Evolutionary conservation across 2,113 vertebrate genomes (phyloP).

Genomic region (Gymnogyps californianus): DNA sequence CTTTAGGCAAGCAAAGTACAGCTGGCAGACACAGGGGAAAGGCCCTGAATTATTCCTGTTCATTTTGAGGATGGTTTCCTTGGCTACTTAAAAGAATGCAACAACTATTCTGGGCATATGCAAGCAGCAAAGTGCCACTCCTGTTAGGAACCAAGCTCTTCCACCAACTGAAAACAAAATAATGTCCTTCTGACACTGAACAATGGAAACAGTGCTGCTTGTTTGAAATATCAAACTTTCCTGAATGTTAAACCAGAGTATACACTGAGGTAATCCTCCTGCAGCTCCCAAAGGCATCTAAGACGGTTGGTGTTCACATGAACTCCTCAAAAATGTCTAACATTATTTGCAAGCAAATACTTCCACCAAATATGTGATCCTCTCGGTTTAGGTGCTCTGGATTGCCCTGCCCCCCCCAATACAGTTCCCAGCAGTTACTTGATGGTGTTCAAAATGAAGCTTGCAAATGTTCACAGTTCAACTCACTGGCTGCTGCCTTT

Average conservation of each 20-base stretch:
- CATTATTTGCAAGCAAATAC: neutral
- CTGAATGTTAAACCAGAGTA: neutral
- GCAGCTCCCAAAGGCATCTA: neutral
- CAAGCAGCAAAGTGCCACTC: neutral
- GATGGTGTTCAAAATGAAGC: neutral
- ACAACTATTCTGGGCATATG: neutral
- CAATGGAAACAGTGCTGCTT: neutral
- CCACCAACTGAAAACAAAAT: neutral
- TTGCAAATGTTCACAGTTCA: neutral
- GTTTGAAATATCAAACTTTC: neutral
- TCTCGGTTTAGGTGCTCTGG: neutral
- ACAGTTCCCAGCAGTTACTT: neutral
- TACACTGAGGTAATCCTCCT: neutral
- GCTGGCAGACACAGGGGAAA: neutral
- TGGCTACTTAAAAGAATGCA: neutral
- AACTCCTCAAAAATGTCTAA: neutral
- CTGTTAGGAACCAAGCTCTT: neutral
- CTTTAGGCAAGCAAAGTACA: neutral
- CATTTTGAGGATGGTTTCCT: slow-evolving; percentile 13
- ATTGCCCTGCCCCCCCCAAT: neutral
- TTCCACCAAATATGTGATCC: neutral
- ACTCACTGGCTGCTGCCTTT: neutral
- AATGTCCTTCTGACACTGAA: neutral
- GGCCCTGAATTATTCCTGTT: neutral
- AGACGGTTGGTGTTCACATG: neutral